Evolutionary conservation across 2,888 invertebrate species (phyloP).

Genomic region (Xylocampa areola): DNA sequence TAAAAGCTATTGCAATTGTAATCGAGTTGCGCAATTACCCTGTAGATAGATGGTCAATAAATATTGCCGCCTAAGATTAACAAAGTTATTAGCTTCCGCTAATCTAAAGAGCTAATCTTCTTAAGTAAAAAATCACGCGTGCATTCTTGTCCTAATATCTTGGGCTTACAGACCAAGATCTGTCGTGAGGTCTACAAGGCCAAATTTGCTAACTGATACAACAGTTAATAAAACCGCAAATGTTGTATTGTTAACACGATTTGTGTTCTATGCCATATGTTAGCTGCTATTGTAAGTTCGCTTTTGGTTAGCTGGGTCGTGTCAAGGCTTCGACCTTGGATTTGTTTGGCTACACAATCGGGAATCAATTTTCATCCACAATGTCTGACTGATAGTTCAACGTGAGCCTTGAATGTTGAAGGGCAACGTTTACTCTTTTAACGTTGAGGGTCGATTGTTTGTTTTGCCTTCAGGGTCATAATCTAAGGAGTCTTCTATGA

Average conservation of each 20-base stretch:
- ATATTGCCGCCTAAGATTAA: conserved; percentile 9
- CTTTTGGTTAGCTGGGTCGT: conserved; percentile 68
- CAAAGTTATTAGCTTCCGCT: conserved; percentile 9
- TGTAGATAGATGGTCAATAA: conserved; percentile 21
- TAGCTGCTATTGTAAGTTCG: conserved; percentile 65
- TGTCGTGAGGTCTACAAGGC: conserved; percentile 55
- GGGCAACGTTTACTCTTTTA: conserved; percentile 39
- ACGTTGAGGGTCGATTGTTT: conserved; percentile 9
- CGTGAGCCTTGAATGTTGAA: conserved; percentile 35
- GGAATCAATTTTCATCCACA: conserved; percentile 67
- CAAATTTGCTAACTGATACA: conserved; percentile 43
- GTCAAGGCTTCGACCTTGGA: conserved; percentile 77
- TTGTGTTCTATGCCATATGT: conserved; percentile 50
- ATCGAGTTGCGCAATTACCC: too few species aligned
- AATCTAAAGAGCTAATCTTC: conserved; percentile 15
- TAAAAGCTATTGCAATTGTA: too few species aligned
- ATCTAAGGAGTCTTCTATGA: too few species aligned
- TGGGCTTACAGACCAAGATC: conserved; percentile 30
- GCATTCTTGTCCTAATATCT: conserved; percentile 36
- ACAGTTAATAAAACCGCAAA: conserved; percentile 53
- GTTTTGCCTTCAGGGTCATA: background rate
- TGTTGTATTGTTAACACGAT: conserved; percentile 55
- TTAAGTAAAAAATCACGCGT: conserved; percentile 40
- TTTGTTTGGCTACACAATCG: conserved; percentile 69
- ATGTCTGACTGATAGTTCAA: conserved; percentile 43